A percentile compares a stretch with the other conserved stretches of the same genome.
Evolutionary conservation across 2,888 invertebrate genomes (phyloP).

Genomic region (Tyria jacobaeae): DNA sequence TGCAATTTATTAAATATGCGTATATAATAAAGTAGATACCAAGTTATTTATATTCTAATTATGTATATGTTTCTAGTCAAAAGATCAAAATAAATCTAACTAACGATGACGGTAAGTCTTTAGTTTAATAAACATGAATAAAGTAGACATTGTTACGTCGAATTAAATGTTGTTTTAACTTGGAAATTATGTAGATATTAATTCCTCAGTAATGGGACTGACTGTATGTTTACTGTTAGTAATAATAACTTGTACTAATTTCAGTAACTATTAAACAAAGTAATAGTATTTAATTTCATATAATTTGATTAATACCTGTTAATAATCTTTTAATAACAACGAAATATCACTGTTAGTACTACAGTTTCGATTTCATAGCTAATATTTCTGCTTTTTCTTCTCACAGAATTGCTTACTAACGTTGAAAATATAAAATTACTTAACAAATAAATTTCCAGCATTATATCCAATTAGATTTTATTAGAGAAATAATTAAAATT

Average conservation of each 20-base stretch:
- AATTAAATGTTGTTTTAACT: neutral
- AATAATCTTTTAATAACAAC: neutral
- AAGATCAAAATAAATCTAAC: conserved; percentile 29
- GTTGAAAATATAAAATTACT: neutral
- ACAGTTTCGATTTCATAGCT: neutral
- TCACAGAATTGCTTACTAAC: conserved; percentile 10
- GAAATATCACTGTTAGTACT: neutral
- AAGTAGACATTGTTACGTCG: neutral
- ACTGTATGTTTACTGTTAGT: neutral
- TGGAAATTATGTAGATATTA: neutral
- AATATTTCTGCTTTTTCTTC: conserved; percentile 6
- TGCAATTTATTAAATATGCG: neutral
- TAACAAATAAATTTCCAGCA: neutral
- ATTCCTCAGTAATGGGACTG: neutral
- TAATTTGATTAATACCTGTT: neutral
- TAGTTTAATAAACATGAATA: too few species aligned
- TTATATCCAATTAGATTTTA: neutral
- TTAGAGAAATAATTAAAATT: neutral
- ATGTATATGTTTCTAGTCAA: conserved; percentile 20
- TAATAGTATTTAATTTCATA: neutral
- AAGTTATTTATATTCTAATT: conserved; percentile 6
- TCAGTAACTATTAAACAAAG: neutral
- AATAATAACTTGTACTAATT: conserved; percentile 1
- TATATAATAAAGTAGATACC: conserved; percentile 4
- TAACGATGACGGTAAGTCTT: conserved; percentile 41